These are phyloP conservation scores for Sipha maydis DNA, from an alignment of 2,888 invertebrate species.

Conservation along the genomic window DNA sequence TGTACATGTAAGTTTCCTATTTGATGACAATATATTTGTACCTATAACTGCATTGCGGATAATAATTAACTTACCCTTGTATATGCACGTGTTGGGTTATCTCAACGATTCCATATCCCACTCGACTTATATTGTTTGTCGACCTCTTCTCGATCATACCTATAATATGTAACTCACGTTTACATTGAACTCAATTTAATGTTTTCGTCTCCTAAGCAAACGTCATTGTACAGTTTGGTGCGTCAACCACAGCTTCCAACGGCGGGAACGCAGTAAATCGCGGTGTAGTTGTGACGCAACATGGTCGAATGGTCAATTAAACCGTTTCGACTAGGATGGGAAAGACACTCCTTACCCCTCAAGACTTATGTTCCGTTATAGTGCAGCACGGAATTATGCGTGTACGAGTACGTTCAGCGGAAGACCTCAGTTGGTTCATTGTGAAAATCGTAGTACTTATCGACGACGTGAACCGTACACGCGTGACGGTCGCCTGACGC, in stretches of 20 bases:
- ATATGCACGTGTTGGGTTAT: too few species aligned
- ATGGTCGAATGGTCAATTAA: constrained; percentile 29
- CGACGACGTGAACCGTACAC: too few species aligned
- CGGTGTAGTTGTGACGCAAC: too few species aligned
- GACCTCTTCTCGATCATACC: neutral
- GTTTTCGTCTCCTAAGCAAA: neutral
- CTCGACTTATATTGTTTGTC: neutral
- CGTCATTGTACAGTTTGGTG: too few species aligned
- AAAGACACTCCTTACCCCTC: neutral
- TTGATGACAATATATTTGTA: too few species aligned
- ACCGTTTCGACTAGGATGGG: constrained; percentile 10
- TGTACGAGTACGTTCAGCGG: too few species aligned
- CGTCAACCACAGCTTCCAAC: neutral
- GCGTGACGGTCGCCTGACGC: neutral
- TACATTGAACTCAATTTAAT: neutral
- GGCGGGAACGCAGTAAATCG: neutral
- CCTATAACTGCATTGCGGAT: too few species aligned
- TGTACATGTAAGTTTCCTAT: too few species aligned
- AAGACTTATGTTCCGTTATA: too few species aligned
- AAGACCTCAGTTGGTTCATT: too few species aligned
- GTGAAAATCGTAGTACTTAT: neutral
- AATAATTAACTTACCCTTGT: too few species aligned
- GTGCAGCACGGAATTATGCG: too few species aligned
- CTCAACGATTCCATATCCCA: neutral
- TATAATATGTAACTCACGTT: neutral